A percentile compares a stretch with the other conserved stretches of the same genome.
These are phyloP conservation scores for Cheilosia variabilis DNA, from an alignment of 2,888 invertebrate species.

Conservation along the genomic window DNA sequence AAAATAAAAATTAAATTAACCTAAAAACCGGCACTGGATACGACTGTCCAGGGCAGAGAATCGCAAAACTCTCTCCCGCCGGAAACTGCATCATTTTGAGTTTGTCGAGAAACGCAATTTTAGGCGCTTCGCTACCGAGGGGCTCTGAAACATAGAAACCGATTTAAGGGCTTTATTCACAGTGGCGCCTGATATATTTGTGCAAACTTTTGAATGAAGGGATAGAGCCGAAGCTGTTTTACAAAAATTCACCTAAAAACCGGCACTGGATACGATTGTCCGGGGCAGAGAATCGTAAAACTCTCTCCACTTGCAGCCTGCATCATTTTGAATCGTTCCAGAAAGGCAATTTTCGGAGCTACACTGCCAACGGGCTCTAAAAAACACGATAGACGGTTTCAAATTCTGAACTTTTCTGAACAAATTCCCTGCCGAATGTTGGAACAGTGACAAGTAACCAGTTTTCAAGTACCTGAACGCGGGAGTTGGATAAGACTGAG, in stretches of 20 bases:
- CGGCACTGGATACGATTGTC: constrained; percentile 88
- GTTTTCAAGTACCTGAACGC: constrained; percentile 86
- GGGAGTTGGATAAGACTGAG: constrained; percentile 89
- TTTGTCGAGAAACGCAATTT: constrained; percentile 65
- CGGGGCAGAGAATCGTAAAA: constrained; percentile 88
- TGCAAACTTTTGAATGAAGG: constrained; percentile 1
- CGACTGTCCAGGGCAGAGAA: constrained; percentile 89
- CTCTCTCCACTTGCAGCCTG: constrained; percentile 81
- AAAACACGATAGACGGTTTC: background rate
- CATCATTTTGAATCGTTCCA: constrained; percentile 83
- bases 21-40: constrained; percentile 90
- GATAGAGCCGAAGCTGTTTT: constrained; percentile 18
- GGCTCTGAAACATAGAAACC: constrained; percentile 50
- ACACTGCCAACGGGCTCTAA: constrained; percentile 86
- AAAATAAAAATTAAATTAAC: constrained; percentile 81
- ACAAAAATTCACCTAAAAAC: constrained; percentile 84
- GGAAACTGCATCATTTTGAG: constrained; percentile 70
- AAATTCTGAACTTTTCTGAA: background rate
- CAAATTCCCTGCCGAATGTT: constrained; percentile 48
- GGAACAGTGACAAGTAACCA: too few relatives aligned
- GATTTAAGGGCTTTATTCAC: too few relatives aligned
- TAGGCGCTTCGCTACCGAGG: constrained; percentile 66
- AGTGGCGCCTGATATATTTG: background rate
- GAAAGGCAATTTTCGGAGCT: constrained; percentile 85
- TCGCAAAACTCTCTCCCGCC: constrained; percentile 59